Conservation (phyloP, 2,113 vertebrate genomes). For the Tringa solitaria region DNA sequence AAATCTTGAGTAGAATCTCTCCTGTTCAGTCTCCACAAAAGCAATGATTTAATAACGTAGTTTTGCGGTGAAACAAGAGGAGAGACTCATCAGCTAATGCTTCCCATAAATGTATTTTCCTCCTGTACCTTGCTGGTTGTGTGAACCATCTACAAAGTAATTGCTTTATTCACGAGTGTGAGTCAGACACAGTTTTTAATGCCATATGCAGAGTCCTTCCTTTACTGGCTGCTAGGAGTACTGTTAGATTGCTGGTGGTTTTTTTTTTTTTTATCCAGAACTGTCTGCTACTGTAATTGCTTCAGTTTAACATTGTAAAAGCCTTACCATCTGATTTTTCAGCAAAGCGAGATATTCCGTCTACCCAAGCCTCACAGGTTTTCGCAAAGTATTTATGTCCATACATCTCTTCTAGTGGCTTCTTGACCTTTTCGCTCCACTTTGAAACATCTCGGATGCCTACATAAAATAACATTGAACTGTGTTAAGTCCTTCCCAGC, state of each 20-base stretch:
- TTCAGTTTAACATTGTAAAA: neutral
- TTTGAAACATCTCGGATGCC: constrained; percentile 86
- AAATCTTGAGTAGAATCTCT: neutral
- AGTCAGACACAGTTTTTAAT: constrained; percentile 19
- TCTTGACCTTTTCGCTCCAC: constrained; percentile 84
- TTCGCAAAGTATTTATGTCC: constrained; percentile 80
- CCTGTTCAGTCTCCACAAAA: neutral
- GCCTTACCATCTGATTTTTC: constrained; percentile 79
- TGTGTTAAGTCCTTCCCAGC: neutral
- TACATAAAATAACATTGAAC: constrained; percentile 46
- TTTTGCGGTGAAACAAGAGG: neutral
- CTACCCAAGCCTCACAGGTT: constrained; percentile 86
- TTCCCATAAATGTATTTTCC: neutral
- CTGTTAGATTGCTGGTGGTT: neutral
- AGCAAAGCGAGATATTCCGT: constrained; percentile 77
- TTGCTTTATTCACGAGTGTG: neutral
- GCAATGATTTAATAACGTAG: neutral
- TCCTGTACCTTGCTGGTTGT: neutral
- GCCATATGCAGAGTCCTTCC: neutral
- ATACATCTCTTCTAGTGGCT: constrained; percentile 87
- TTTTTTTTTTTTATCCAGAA: neutral
- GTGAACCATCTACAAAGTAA: neutral
- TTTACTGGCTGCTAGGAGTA: neutral
- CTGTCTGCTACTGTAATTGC: neutral
- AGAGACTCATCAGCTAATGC: neutral